phyloP scores from a whole-genome alignment of 2,888 invertebrate genomes.

The Charanyca ferruginea region DNA sequence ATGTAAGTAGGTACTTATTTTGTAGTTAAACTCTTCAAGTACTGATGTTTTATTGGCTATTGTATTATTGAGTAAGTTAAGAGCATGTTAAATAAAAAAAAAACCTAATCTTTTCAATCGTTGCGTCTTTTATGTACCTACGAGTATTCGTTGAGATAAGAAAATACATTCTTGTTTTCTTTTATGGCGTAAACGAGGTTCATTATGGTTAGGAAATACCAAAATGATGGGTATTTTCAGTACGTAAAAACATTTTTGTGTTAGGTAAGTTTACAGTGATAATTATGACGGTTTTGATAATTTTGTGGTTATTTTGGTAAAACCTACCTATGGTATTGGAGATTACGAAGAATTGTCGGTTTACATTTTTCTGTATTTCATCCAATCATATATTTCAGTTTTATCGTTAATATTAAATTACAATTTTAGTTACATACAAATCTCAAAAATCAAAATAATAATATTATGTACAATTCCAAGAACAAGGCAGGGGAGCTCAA shows the following conservation, averaged over 20 bases:
- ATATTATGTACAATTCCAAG: too few relatives aligned
- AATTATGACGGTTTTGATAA: slow-evolving; percentile 30
- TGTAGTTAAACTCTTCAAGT: slow-evolving; percentile 16
- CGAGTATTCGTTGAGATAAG: slow-evolving; percentile 37
- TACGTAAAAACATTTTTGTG: slow-evolving; percentile 26
- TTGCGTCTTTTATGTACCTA: slow-evolving; percentile 29
- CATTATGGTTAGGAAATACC: slow-evolving; percentile 23
- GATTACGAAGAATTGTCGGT: neutral
- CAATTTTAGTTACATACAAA: too few relatives aligned
- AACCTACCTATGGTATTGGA: neutral
- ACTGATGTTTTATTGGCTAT: slow-evolving; percentile 48
- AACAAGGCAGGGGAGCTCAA: too few relatives aligned
- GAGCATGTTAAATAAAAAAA: slow-evolving; percentile 42
- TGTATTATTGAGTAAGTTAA: slow-evolving; percentile 35
- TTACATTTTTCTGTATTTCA: neutral
- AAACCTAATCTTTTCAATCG: slow-evolving; percentile 42
- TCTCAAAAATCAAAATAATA: too few relatives aligned
- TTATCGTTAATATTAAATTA: too few relatives aligned
- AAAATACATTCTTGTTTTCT: slow-evolving; percentile 51
- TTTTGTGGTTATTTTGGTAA: slow-evolving; percentile 12
- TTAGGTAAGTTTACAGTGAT: slow-evolving; percentile 20
- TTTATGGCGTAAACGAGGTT: slow-evolving; percentile 15
- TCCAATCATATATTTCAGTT: neutral
- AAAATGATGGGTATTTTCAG: slow-evolving; percentile 33
- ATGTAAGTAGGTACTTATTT: slow-evolving; percentile 5